Percentiles rank a stretch among this genome's conserved stretches.
Evolutionary conservation across 2,797 vertebrate genomes (phyloP).

Genomic region (Thaleichthys pacificus): DNA sequence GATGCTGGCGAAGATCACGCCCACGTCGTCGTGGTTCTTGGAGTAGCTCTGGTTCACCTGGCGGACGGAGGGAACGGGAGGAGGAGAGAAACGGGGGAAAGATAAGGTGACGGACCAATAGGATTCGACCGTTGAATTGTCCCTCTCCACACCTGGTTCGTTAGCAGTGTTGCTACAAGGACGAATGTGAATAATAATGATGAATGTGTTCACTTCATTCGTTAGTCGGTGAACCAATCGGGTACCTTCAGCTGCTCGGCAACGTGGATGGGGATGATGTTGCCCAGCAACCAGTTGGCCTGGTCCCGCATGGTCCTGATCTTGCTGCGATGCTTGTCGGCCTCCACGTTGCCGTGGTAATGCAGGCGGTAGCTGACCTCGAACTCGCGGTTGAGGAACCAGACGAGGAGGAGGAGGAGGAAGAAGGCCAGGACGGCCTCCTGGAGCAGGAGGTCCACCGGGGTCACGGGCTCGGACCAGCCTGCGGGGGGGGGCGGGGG

Average conservation of each 20-base stretch:
- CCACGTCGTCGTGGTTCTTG: conserved; percentile 94
- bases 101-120: not conserved
- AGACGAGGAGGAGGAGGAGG: conserved; percentile 91
- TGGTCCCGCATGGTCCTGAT: conserved; percentile 97
- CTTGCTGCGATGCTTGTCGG: conserved; percentile 93
- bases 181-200: too few relatives aligned
- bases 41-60: conserved; percentile 95
- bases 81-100: not conserved
- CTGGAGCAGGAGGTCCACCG: conserved; percentile 77
- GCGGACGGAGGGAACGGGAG: conserved; percentile 9
- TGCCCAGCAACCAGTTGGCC: conserved; percentile 94
- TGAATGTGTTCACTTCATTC: too few relatives aligned
- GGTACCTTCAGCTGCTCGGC: conserved; percentile 92
- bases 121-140: too few relatives aligned
- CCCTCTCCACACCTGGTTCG: too few relatives aligned
- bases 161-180: too few relatives aligned
- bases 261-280: conserved; percentile 97
- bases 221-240: conserved; percentile 7
- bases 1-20: conserved; percentile 96
- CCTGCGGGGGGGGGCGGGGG: conserved; percentile 18
- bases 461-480: conserved; percentile 35
- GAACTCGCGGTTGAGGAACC: conserved; percentile 97
- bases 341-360: conserved; percentile 96
- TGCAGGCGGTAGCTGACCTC: conserved; percentile 98
- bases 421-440: conserved; percentile 88